phyloP scores from a whole-genome alignment of 2,797 vertebrate genomes.

The Telmatherina bonti region DNA sequence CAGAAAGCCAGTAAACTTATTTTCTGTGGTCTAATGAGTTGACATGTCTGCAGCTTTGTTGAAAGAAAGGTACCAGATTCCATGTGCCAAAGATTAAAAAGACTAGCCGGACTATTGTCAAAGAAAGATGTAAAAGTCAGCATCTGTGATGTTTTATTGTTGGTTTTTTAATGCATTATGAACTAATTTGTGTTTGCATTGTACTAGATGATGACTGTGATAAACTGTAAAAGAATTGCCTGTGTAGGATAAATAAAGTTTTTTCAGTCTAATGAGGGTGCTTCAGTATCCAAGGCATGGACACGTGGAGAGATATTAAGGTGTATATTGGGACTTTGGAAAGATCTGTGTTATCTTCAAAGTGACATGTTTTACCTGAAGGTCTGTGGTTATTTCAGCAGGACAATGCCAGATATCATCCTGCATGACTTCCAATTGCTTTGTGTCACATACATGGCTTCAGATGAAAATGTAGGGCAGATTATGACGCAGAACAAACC shows the following conservation, averaged over 20 bases:
- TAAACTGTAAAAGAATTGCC: no score
- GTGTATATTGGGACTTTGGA: neutral
- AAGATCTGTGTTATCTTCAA: neutral
- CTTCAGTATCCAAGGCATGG: neutral
- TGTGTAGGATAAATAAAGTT: no score
- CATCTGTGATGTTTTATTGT: neutral
- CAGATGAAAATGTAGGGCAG: neutral
- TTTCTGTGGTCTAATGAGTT: neutral
- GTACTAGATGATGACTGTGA: no score
- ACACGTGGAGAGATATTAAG: neutral
- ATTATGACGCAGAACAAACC: neutral
- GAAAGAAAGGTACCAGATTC: neutral
- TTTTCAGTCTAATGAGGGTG: neutral
- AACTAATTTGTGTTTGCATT: no score
- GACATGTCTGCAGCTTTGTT: neutral
- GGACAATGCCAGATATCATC: neutral
- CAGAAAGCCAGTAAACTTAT: neutral
- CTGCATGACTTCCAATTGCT: neutral
- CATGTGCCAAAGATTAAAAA: neutral
- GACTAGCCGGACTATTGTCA: neutral
- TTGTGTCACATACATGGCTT: neutral
- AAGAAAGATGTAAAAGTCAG: neutral
- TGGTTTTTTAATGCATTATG: no score
- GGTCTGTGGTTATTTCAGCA: neutral
- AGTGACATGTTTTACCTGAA: neutral